Evolutionary conservation across 2,113 vertebrate species (phyloP).

Genomic region (Egretta garzetta): DNA sequence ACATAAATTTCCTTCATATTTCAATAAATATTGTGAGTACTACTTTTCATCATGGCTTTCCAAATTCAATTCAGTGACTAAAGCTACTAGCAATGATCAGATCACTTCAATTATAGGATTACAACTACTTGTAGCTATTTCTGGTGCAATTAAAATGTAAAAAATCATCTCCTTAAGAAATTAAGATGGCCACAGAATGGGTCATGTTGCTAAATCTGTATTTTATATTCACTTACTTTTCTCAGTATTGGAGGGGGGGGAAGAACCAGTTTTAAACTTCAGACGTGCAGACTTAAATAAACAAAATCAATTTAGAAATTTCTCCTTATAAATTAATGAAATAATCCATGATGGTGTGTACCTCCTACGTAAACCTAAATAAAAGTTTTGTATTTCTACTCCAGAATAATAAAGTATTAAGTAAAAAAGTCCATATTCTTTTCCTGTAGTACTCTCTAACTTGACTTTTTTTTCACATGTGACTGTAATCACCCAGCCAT

Average conservation of each 20-base stretch:
- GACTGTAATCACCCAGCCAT: neutral
- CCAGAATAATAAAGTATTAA: neutral
- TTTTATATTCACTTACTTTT: neutral
- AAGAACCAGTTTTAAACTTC: neutral
- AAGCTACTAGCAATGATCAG: neutral
- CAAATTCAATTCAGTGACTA: neutral
- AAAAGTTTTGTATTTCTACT: neutral
- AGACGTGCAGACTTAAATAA: neutral
- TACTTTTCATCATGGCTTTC: neutral
- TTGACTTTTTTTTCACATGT: neutral
- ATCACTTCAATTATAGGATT: neutral
- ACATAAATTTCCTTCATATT: neutral
- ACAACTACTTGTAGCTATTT: neutral
- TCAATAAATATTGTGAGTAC: neutral
- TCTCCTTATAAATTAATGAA: neutral
- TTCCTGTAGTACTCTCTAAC: neutral
- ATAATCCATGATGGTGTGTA: neutral
- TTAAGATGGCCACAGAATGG: neutral
- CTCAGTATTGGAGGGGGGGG: neutral
- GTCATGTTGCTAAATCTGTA: neutral
- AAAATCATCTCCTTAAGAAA: neutral
- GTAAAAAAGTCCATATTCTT: neutral
- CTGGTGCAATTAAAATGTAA: neutral
- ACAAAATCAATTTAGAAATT: neutral
- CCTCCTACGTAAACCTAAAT: neutral